Base-by-base conservation (phyloP, 2,888 invertebrate genomes). In the Agapostemon virescens region DNA sequence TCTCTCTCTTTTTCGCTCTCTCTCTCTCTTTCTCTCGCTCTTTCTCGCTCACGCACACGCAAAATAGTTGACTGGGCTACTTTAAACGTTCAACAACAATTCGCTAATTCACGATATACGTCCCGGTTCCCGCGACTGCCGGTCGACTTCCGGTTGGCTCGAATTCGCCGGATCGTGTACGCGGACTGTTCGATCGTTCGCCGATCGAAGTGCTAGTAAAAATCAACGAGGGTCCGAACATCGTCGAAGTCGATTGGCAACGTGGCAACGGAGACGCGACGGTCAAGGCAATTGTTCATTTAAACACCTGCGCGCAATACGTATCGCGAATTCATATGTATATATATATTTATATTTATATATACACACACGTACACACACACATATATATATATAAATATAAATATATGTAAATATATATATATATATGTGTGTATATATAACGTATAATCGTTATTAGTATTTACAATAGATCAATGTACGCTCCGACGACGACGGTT, bases 401-500 rank as follows among this genome's bases (percentile, higher is more conserved):
- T 76, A 77, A 76, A 66, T 72, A 66, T 79, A 69, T 69, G 67
- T 76, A 77, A 74, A 66, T 66, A 66, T 74, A 69, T 69, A 69
- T 77, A 77, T 81, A 49, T 69, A 66, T 79, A 75, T 69, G 64
- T 76, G 74, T 81, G 61, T 72, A 66, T 71, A 75, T 69, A 69
- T 78, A 77, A 69, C 72, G 58, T 81, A 70, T 81, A 86, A 81
- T 85, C 74, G 76, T 83, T 86, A 79, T 84, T 58, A 78, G 66
- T 86, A 86, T 87, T 74, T 87, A 86, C 86, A 86, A 79, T 84
- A 84, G 77, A 81, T 81, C 74, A 81, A n/a, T 83, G 77, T 83
- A 74, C 71, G 82, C 79, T 77, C 81, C 77, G 80, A 80, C 79
- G 74, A 84, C 20, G n/a, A 61, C 20, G 9, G 58, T 82, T 81